Percentiles rank a stretch among this genome's conserved stretches.
phyloP scores from a whole-genome alignment of 2,888 invertebrate species.

The Apotomis betuletana region DNA sequence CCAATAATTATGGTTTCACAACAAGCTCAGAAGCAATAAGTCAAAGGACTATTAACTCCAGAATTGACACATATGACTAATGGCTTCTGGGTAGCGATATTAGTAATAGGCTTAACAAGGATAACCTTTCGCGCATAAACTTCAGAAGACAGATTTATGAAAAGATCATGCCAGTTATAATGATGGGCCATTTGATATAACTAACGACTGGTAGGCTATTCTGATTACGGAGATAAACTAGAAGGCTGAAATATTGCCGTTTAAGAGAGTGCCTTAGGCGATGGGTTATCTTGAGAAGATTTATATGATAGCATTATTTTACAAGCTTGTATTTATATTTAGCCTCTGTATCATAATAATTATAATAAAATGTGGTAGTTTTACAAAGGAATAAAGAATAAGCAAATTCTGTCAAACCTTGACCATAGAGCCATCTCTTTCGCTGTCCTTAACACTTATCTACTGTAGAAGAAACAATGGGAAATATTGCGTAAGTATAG shows the following conservation, averaged over 20 bases:
- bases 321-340: not conserved
- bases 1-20: conserved; percentile 7
- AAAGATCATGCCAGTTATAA: conserved; percentile 20
- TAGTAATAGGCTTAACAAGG: conserved; percentile 25
- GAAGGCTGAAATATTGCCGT: not conserved
- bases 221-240: conserved; percentile 11
- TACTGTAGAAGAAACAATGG: no score
- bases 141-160: conserved; percentile 27
- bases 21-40: not conserved
- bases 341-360: no score
- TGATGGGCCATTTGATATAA: conserved; percentile 15
- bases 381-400: no score
- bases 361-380: no score
- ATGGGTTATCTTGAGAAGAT: not conserved
- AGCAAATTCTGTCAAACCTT: no score
- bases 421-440: no score
- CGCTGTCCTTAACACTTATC: no score
- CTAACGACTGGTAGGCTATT: conserved; percentile 2
- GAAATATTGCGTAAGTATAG: no score
- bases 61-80: not conserved
- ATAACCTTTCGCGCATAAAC: conserved; percentile 19
- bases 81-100: conserved; percentile 2
- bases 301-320: not conserved
- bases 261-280: conserved; percentile 3
- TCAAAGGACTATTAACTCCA: not conserved